Base-by-base conservation (phyloP, 2,797 vertebrate species). In the Okamejei kenojei region DNA sequence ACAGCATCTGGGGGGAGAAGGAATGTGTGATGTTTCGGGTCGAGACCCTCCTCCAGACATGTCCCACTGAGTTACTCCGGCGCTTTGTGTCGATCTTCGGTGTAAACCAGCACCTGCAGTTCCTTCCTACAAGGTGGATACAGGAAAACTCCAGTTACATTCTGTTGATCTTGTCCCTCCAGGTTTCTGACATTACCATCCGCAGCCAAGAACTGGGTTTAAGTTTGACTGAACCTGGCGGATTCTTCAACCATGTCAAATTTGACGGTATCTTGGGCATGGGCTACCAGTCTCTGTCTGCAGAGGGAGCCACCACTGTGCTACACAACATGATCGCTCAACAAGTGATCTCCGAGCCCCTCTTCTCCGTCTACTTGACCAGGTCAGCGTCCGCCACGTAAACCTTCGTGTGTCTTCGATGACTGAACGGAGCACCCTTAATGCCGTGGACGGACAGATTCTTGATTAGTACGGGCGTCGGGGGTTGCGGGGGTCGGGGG, bases 301-400 rank as follows among this genome's bases (percentile, higher is more conserved):
- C 95, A 65, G 94, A 95, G 93, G 63, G 93, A 5, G 94, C 95
- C 0, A 95, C 95, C 74, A 95, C 96, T 1, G 96, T 96, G 93
- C 96, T 96, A 77, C 68, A 95, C 94, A 96, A 95, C 94, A 96
- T 96, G 95, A 90, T 96, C 93, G 93, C 21, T 0, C 94, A 96
- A 93, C 38, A 76, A 0, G 94, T 96, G n/a, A 95, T 96, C 78
- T 73, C 94, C 5, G 32, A 95, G 94, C 7, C 94, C 0, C 0
- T 95, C 73, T 96, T 96, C 94, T 96, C 96, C 0, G 95, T 96
- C 94, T 96, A 96, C 94, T 95, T 96, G 88, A 95, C 95, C 94
- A 45, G 95, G 95, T 96, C 94, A 80, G n/a, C 29, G 21, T n/a
- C 45, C 35, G 0, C 29, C 32, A 15, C 17, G 6, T 8, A 26